phyloP scores from a whole-genome alignment of 2,113 vertebrate genomes.

The Steatornis caripensis region DNA sequence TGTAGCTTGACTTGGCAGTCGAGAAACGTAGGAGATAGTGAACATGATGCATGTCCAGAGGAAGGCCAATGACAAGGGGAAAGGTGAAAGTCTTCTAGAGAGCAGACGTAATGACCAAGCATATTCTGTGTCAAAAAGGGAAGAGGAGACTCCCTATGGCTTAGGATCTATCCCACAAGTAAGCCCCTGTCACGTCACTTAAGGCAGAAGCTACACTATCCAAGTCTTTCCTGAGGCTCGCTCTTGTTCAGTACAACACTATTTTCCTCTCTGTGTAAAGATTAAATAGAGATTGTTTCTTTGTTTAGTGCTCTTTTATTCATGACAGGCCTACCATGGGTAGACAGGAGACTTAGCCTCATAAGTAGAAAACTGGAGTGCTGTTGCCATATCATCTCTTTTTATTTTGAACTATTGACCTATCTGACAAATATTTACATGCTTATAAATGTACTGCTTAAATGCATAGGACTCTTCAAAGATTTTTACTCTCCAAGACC shows the following conservation, averaged over 20 bases:
- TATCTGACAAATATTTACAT: background rate
- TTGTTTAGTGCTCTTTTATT: background rate
- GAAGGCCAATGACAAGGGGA: background rate
- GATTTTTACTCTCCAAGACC: background rate
- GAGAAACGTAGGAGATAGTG: background rate
- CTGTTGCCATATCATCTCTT: background rate
- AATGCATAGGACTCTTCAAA: background rate
- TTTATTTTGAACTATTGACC: background rate
- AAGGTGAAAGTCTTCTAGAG: background rate
- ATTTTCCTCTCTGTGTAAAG: background rate
- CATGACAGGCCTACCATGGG: background rate
- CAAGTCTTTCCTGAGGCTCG: background rate
- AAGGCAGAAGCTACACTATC: background rate
- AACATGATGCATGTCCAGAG: background rate
- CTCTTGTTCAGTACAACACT: background rate
- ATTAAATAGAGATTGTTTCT: background rate
- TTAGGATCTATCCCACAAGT: background rate
- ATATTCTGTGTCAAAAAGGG: background rate
- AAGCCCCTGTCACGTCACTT: rapidly evolving
- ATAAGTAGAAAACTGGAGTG: background rate
- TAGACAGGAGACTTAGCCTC: background rate
- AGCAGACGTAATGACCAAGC: no score
- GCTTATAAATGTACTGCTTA: background rate
- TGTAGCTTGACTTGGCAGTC: background rate
- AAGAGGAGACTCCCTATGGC: background rate